Evolutionary conservation across 2,888 invertebrate genomes (phyloP).

Genomic region (Bursaphelenchus okinawaensis): DNA sequence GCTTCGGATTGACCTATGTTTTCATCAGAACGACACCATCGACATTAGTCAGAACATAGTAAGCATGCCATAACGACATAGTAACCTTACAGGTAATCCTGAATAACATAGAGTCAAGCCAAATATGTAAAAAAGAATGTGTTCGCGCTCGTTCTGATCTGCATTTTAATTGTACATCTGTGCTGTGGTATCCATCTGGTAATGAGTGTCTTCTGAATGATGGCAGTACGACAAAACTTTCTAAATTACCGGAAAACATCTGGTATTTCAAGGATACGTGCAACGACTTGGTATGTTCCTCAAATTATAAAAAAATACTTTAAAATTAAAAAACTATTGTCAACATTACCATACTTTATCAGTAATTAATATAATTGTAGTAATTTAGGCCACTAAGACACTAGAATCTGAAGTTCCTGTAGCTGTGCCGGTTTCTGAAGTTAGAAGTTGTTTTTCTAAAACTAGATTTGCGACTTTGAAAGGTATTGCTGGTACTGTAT

Average conservation of each 20-base stretch:
- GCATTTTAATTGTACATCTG: conserved; percentile 8
- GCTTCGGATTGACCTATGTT: neutral
- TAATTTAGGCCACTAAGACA: neutral
- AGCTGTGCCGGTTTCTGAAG: conserved; percentile 7
- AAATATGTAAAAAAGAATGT: conserved; percentile 6
- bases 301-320: neutral
- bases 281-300: neutral
- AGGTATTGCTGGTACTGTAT: conserved; percentile 23
- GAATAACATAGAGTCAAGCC: neutral
- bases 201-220: conserved; percentile 14
- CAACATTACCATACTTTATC: neutral
- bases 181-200: neutral
- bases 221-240: neutral
- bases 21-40: neutral
- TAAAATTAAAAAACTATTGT: neutral
- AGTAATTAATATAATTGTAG: neutral
- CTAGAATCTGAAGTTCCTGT: neutral
- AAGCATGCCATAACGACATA: neutral
- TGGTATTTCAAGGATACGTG: neutral
- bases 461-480: conserved; percentile 18
- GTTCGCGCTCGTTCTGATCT: neutral
- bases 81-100: neutral
- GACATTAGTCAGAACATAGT: neutral
- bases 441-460: conserved; percentile 23
- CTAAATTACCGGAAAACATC: neutral